These are phyloP conservation scores for Synchiropus splendidus DNA, from an alignment of 2,113 vertebrate species.

Conservation along the genomic window DNA sequence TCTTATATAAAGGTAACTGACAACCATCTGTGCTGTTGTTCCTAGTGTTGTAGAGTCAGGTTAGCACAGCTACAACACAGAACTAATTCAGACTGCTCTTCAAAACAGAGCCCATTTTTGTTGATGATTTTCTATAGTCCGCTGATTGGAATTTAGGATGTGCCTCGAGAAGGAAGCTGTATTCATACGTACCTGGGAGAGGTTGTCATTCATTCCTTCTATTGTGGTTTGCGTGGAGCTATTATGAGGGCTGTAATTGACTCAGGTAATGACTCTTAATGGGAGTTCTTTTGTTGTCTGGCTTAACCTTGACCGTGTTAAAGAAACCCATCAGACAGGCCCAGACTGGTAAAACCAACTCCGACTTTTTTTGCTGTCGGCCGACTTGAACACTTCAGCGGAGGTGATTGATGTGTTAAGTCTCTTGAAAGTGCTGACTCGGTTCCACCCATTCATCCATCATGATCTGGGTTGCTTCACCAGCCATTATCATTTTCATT, in stretches of 20 bases:
- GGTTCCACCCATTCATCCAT: background rate
- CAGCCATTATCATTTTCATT: conserved; percentile 4
- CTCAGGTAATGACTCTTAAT: conserved; percentile 32
- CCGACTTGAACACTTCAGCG: conserved; percentile 17
- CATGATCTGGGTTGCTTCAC: background rate
- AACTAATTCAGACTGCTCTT: too few species aligned
- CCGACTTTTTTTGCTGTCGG: too few species aligned
- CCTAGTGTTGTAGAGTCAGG: too few species aligned
- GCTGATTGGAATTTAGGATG: too few species aligned
- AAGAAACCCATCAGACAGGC: conserved; percentile 19
- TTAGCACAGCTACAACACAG: too few species aligned
- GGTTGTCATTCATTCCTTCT: conserved; percentile 5
- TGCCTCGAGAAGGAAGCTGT: too few species aligned
- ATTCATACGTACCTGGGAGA: conserved; percentile 1
- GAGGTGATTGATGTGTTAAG: conserved; percentile 17
- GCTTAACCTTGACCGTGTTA: conserved; percentile 37
- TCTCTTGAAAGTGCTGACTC: conserved; percentile 15
- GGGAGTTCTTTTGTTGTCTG: conserved; percentile 31
- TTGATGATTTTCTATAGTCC: too few species aligned
- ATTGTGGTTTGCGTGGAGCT: conserved; percentile 9
- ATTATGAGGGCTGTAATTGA: conserved; percentile 21
- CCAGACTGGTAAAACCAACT: conserved; percentile 15
- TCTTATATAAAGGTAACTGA: too few species aligned
- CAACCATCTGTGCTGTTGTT: too few species aligned
- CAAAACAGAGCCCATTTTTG: too few species aligned